These are phyloP conservation scores for Gymnarchus niloticus DNA, from an alignment of 2,113 vertebrate species.

Conservation along the genomic window DNA sequence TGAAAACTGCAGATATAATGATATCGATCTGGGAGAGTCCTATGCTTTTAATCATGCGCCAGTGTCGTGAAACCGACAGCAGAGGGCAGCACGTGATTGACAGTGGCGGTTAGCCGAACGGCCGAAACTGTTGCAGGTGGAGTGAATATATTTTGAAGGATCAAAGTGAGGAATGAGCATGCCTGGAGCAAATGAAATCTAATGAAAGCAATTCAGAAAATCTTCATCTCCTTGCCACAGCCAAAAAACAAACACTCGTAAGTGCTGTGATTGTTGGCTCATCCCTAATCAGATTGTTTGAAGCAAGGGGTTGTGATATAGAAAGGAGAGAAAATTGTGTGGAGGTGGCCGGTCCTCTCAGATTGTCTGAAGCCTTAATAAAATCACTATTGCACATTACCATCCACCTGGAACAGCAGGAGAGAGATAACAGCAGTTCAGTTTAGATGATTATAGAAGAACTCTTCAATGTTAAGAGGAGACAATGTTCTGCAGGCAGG, in stretches of 20 bases:
- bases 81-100: constrained; percentile 18
- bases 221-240: background rate
- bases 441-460: background rate
- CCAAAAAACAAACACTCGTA: constrained; percentile 15
- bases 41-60: no score
- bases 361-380: background rate
- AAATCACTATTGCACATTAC: background rate
- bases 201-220: background rate
- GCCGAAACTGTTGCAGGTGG: background rate
- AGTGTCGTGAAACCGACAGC: background rate
- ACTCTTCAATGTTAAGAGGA: background rate
- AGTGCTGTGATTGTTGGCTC: constrained; percentile 18
- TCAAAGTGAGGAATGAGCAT: background rate
- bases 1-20: background rate
- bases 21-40: background rate
- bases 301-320: constrained; percentile 1
- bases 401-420: no score
- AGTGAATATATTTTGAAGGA: background rate
- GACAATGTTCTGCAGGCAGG: background rate
- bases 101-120: background rate
- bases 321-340: background rate
- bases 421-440: background rate
- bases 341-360: background rate
- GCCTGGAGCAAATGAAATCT: background rate
- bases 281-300: constrained; percentile 16